Evolutionary conservation across 2,888 invertebrate species (phyloP), one percentile per base, ranked within the genome.

Genomic region (Loripinus fragilis): DNA sequence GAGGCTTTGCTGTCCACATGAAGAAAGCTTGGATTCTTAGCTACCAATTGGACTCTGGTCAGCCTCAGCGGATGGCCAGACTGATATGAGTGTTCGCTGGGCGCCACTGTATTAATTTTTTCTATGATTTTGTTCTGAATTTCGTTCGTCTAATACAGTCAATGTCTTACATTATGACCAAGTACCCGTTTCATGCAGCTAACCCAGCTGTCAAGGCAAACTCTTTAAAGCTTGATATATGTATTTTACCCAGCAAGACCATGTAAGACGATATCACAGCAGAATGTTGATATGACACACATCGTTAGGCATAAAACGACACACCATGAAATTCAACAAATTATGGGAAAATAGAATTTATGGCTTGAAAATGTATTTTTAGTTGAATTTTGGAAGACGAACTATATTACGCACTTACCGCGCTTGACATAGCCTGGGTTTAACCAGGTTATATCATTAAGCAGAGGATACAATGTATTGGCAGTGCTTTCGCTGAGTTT

Each of bases 201-300:
- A 52, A 52, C 23, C n/a, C 35, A 23, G 48, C 76, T 79, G 81
- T 82, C 81, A 82, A 74, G 69, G 68, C 38, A 42, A 35, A 52
- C 42, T 74, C 76, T 71, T 79, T 76, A 74, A 33, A 38, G 45
- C 65, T 78, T 82, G 81, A 82, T 82, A 76, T 82, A 82, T 82
- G 81, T 79, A 52, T 82, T 82, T 76, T 41, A 69, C 78, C 10
- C 81, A 82, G 81, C 81, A 76, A 68, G 81, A 76, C 74, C 55
- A 33, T 72, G 81, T 67, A 78, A 82, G 50, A 23, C 41, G 69
- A 79, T 74, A 76, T 23, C 23, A 25, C 25, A 52, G 52, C 52
- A 52, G 52, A 52, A 52, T 52, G 52, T 52, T 52, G 52, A 52
- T 52, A 52, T 52, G 52, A 52, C 52, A 52, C 52, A 52, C 52